phyloP scores from a whole-genome alignment of 2,888 invertebrate genomes.

The Epinotia brunnichana region DNA sequence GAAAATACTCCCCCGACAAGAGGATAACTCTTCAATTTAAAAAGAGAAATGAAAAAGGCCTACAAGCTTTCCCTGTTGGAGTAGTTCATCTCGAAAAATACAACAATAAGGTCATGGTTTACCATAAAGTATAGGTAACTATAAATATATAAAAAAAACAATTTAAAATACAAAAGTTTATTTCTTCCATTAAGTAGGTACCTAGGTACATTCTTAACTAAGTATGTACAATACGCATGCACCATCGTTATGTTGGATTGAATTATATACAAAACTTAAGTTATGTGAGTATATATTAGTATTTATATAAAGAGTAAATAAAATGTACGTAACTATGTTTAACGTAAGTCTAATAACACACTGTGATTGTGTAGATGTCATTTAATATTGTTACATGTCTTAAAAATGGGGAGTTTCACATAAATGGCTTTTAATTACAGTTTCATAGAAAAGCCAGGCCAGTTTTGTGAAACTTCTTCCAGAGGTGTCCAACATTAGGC shows the following conservation, averaged over 20 bases:
- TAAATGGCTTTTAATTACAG: background rate
- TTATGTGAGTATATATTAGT: slow-evolving; percentile 44
- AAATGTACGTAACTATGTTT: slow-evolving; percentile 2
- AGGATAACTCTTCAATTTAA: too few relatives aligned
- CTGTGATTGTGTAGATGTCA: background rate
- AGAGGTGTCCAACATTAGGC: background rate
- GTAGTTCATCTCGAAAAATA: too few relatives aligned
- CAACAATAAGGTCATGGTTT: too few relatives aligned
- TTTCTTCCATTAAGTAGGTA: slow-evolving; percentile 58
- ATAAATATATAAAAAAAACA: background rate
- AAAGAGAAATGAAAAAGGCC: too few relatives aligned
- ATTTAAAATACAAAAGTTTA: slow-evolving; percentile 64
- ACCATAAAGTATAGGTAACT: too few relatives aligned
- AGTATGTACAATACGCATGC: slow-evolving; percentile 59
- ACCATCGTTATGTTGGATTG: slow-evolving; percentile 48
- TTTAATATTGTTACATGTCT: background rate
- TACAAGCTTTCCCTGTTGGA: too few relatives aligned
- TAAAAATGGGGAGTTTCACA: background rate
- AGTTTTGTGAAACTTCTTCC: background rate
- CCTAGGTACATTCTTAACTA: slow-evolving; percentile 50
- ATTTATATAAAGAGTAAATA: slow-evolving; percentile 27
- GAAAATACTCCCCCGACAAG: too few relatives aligned
- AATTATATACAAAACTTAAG: slow-evolving; percentile 39
- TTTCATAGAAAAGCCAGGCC: background rate
- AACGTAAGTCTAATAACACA: slow-evolving; percentile 5